These are phyloP conservation scores for Liodrosophila aerea DNA, from an alignment of 2,888 invertebrate species.

Conservation along the genomic window DNA sequence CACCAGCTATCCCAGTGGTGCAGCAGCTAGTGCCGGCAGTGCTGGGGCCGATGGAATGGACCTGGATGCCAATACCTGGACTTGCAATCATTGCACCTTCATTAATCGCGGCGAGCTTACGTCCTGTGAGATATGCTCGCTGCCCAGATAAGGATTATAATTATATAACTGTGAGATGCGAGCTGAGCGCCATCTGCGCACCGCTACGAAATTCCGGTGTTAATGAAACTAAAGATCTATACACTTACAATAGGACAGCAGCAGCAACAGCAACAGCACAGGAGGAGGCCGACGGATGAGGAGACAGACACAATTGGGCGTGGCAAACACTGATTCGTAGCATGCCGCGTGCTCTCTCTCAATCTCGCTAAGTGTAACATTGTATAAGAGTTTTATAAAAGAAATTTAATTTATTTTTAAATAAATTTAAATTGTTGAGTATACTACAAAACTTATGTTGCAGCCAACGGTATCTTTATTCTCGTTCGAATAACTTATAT, in stretches of 20 bases:
- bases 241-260: conserved; percentile 61
- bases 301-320: conserved; percentile 14
- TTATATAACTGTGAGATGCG: neutral
- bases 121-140: conserved; percentile 95
- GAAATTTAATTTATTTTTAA: conserved; percentile 74
- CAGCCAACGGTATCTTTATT: neutral
- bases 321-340: conserved; percentile 27
- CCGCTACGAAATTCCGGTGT: conserved; percentile 59
- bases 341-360: conserved; percentile 46
- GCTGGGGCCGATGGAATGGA: conserved; percentile 63
- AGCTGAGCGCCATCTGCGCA: conserved; percentile 30
- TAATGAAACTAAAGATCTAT: conserved; percentile 70
- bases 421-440: conserved; percentile 70
- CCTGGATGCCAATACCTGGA: conserved; percentile 86
- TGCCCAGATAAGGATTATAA: conserved; percentile 85
- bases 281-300: conserved; percentile 9
- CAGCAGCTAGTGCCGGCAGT: conserved; percentile 37
- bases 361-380: conserved; percentile 41
- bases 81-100: conserved; percentile 96
- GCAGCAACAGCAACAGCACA: too few species aligned
- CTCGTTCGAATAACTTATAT: neutral
- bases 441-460: conserved; percentile 33
- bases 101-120: conserved; percentile 90
- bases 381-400: conserved; percentile 71
- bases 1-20: conserved; percentile 63